A percentile compares a stretch with the other conserved stretches of the same genome.
phyloP scores from a whole-genome alignment of 1,140 invertebrate genomes.

The Ceratoteleas bidentatus region DNA sequence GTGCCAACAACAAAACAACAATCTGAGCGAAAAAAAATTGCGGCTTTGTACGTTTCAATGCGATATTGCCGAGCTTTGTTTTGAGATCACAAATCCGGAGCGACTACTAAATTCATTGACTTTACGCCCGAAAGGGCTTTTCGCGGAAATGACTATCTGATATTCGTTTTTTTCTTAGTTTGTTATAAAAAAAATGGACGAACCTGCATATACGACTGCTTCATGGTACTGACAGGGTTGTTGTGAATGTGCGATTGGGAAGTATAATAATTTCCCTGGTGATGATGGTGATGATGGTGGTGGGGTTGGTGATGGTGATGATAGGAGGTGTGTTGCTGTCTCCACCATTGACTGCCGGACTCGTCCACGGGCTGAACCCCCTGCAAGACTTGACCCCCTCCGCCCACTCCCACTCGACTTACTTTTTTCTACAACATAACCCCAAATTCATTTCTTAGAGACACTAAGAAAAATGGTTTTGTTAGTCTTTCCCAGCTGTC shows the following conservation, averaged over 20 bases:
- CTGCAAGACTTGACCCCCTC: constrained; percentile 75
- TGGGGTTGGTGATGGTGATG: constrained; percentile 72
- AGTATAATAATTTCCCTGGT: constrained; percentile 78
- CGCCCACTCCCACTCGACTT: constrained; percentile 78
- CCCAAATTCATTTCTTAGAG: too few species aligned
- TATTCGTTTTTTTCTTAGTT: background rate
- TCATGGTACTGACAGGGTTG: constrained; percentile 79
- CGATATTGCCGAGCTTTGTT: constrained; percentile 29
- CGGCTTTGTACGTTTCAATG: constrained; percentile 40
- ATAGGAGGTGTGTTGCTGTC: constrained; percentile 76
- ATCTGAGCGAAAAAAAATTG: background rate
- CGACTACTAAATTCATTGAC: background rate
- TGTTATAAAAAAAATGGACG: constrained; percentile 62
- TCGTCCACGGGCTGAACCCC: constrained; percentile 76
- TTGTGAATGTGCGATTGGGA: constrained; percentile 79
- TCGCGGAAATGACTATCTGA: background rate
- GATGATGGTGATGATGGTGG: constrained; percentile 77
- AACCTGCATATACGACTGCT: constrained; percentile 81
- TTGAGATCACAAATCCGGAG: too few species aligned
- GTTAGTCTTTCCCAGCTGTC: too few species aligned
- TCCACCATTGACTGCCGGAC: constrained; percentile 79
- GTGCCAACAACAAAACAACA: background rate
- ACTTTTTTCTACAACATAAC: too few species aligned
- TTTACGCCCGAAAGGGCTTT: background rate
- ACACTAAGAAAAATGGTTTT: too few species aligned